A percentile compares a stretch with the other conserved stretches of the same genome.
These are phyloP conservation scores for Atethmia centrago DNA, from an alignment of 2,888 invertebrate genomes.

Conservation along the genomic window DNA sequence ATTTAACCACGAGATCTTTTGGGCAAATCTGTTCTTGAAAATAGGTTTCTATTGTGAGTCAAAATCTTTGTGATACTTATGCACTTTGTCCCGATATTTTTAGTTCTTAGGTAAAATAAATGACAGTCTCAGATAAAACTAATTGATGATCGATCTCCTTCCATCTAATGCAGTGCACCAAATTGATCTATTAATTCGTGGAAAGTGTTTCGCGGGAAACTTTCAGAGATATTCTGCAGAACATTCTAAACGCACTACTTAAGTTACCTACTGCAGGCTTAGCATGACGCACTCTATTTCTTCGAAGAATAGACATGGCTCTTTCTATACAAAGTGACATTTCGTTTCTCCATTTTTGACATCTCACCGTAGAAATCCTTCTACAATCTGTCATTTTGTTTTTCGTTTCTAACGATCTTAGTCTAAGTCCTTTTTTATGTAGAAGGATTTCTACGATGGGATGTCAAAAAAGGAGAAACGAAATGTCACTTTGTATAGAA, in stretches of 20 bases:
- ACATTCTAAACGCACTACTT: not conserved
- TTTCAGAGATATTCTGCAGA: not conserved
- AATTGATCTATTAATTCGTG: not conserved
- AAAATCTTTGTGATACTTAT: not conserved
- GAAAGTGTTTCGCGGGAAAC: not conserved
- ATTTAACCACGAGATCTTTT: not conserved
- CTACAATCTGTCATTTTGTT: too few species aligned
- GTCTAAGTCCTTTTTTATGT: too few species aligned
- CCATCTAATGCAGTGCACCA: too few species aligned
- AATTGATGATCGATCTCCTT: not conserved
- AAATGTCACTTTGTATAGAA: too few species aligned
- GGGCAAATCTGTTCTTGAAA: not conserved
- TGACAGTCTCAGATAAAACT: not conserved
- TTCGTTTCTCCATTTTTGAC: too few species aligned
- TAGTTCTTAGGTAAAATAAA: not conserved
- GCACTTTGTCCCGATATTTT: not conserved
- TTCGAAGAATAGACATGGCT: too few species aligned
- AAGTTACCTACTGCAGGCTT: not conserved
- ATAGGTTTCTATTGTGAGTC: not conserved
- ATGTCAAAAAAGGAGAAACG: too few species aligned
- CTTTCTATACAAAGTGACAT: too few species aligned
- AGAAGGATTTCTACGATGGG: too few species aligned
- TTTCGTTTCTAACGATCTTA: too few species aligned
- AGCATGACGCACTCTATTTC: too few species aligned
- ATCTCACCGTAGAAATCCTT: too few species aligned